phyloP scores from a whole-genome alignment of 2,797 vertebrate genomes.

The Bradypodion pumilum region DNA sequence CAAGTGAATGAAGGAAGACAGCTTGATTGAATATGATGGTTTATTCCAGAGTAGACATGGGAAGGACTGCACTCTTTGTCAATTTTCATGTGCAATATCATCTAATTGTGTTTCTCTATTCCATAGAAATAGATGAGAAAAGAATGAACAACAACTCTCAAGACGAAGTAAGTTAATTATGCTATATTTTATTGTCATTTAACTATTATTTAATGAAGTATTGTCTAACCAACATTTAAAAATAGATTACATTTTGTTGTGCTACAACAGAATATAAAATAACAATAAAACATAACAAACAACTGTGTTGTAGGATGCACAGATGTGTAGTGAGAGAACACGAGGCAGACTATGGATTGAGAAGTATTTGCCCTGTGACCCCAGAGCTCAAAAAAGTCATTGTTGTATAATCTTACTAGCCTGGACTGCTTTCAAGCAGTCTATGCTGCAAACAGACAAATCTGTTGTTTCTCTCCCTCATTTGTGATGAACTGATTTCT shows the following conservation, averaged over 20 bases:
- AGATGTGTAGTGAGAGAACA: background rate
- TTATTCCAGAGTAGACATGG: too few species aligned
- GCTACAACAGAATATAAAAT: background rate
- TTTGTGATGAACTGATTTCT: background rate
- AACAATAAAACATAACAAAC: background rate
- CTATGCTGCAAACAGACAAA: background rate
- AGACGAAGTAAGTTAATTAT: constrained; percentile 79
- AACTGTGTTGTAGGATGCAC: background rate
- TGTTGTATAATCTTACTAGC: background rate
- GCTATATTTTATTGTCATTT: background rate
- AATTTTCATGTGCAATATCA: background rate
- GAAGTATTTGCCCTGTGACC: background rate
- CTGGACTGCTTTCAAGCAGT: background rate
- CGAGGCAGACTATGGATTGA: background rate
- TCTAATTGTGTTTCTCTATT: constrained; percentile 58
- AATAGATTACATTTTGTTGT: background rate
- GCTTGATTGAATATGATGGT: too few species aligned
- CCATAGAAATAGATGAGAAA: constrained; percentile 83
- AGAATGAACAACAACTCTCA: constrained; percentile 77
- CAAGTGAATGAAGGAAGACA: too few species aligned
- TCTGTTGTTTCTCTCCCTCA: background rate
- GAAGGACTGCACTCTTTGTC: too few species aligned
- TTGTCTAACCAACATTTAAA: too few species aligned
- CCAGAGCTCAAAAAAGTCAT: too few species aligned
- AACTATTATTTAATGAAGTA: too few species aligned